A percentile compares a stretch with the other conserved stretches of the same genome.
phyloP scores from a whole-genome alignment of 1,140 invertebrate species.

The Vanessa tameamea region DNA sequence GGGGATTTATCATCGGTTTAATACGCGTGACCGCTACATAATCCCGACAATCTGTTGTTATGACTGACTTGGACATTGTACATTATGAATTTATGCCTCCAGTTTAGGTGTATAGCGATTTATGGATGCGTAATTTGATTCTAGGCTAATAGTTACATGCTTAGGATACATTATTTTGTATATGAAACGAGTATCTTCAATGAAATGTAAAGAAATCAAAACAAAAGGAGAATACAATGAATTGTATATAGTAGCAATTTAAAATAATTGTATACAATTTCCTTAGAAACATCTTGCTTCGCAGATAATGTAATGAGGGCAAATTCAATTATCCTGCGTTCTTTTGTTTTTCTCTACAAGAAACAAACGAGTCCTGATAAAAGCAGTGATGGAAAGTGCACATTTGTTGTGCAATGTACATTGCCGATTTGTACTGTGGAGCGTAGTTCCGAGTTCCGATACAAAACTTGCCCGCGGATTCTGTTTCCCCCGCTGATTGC shows the following conservation, averaged over 20 bases:
- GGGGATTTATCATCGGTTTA: slow-evolving; percentile 51
- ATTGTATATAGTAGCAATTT: slow-evolving; percentile 20
- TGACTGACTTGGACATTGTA: slow-evolving; percentile 42
- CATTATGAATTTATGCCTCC: slow-evolving; percentile 30
- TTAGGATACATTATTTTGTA: background rate
- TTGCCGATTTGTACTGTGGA: slow-evolving; percentile 71
- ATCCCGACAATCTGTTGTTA: slow-evolving; percentile 58
- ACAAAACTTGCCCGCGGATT: slow-evolving; percentile 46
- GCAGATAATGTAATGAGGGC: slow-evolving; percentile 75
- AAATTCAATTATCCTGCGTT: slow-evolving; percentile 73
- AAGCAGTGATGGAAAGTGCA: slow-evolving; percentile 71
- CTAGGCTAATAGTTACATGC: slow-evolving; percentile 2
- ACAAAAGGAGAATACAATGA: slow-evolving; percentile 10
- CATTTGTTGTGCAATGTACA: slow-evolving; percentile 71
- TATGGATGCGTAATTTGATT: slow-evolving; percentile 22
- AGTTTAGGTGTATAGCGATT: slow-evolving; percentile 26
- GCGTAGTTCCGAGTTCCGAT: slow-evolving; percentile 53
- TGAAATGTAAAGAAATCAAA: background rate
- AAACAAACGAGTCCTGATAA: slow-evolving; percentile 60
- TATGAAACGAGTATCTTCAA: background rate
- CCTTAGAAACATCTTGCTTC: slow-evolving; percentile 63
- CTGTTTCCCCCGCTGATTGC: slow-evolving; percentile 37
- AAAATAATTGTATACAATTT: slow-evolving; percentile 36
- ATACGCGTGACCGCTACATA: slow-evolving; percentile 47
- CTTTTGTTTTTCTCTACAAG: slow-evolving; percentile 63